Evolutionary conservation across 1,140 invertebrate genomes (phyloP), one percentile per base, ranked within the genome.

Genomic region (Tetragnatha versicolor): DNA sequence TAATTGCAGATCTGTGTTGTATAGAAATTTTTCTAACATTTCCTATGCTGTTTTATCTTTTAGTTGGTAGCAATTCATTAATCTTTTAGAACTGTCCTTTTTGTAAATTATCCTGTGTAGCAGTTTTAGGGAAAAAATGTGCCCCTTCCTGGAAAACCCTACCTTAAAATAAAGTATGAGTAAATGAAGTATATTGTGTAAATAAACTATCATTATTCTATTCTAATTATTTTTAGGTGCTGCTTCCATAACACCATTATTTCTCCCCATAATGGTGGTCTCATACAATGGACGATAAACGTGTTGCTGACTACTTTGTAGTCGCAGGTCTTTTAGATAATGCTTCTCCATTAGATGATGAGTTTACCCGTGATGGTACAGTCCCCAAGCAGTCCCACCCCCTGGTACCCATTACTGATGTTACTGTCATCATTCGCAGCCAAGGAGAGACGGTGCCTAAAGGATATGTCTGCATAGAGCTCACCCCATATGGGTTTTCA

Each of bases 321-420:
- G 93, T 99, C 45, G 96, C 96, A 84, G 97, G 97, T 20, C 88
- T 99, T 83, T 92, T 94, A 10, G 92, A 93, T 37, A 90, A 93
- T 84, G 89, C 90, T 60, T 88, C 94, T 86, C 88, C 91, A 84
- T 85, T 96, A 27, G 93, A 94, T 83, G n/a, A n/a, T n/a, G 95
- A 97, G 84, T 91, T 88, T 89, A 91, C 84, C 89, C 91, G 82
- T 81, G 92, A 96, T 86, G 91, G 93, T 83, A 91, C 92, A 10
- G 91, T 92, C 82, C 88, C 95, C 3, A 95, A 94, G 84, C 90
- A 89, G 20, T 88, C 88, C 60, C 87, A 89, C 75, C 87, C 84
- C 70, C 91, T 93, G 81, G 91, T 95, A 73, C 97, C 98, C 0
- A 98, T 99, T 76, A 98, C 96, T 14, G 97, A 99, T 87, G 88